Evolutionary conservation across 2,888 invertebrate genomes (phyloP), one percentile per base, ranked within the genome.

Genomic region (Euzophera pinguis): DNA sequence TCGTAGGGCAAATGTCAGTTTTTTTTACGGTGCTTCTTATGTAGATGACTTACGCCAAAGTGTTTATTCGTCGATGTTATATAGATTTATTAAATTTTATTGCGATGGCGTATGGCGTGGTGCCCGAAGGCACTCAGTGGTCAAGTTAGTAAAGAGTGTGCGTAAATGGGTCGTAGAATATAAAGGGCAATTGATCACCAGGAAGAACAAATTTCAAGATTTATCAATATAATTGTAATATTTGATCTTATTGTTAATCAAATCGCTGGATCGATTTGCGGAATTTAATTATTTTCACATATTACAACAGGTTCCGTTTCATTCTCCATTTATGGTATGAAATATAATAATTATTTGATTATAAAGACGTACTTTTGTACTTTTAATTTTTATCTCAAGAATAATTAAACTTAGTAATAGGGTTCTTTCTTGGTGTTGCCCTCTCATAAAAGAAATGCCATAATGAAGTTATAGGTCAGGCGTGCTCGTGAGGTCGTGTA

Each of bases 401-500:
- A 22, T 22, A 2, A 22, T 22, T 22, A 22, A n/a, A 2, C 22
- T 22, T 22, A 22, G 22, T 3, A 3, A 22, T 3, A 22, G 22
- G 22, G 13, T 38, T 14, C 13, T 38, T 14, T 13, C 13, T 32
- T 32, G 32, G 32, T 7, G 1, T 6, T 9, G 13, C 13, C 3
- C 13, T 9, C 9, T 10, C 16, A 39, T 8, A 39, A 13, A 38
- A 39, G 16, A 39, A 39, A 16, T 13, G 37, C 37, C 13, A 39
- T 39, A 39, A 2, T 47, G 43, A 47, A 47, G 41, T 37, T 22
- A 38, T 54, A 27, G 42, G 12, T 1, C 8, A 39, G 39, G 35
- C 10, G 45, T 47, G 29, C 17, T 52, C 29, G 37, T 47, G 73
- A 75, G 74, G 71, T 78, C 74, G 75, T 79, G 56, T 78, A 72